Evolutionary conservation across 30 jellyfish, hydroid and myxozoan genomes (phyloP).

Genomic region (Pelagia noctiluca): DNA sequence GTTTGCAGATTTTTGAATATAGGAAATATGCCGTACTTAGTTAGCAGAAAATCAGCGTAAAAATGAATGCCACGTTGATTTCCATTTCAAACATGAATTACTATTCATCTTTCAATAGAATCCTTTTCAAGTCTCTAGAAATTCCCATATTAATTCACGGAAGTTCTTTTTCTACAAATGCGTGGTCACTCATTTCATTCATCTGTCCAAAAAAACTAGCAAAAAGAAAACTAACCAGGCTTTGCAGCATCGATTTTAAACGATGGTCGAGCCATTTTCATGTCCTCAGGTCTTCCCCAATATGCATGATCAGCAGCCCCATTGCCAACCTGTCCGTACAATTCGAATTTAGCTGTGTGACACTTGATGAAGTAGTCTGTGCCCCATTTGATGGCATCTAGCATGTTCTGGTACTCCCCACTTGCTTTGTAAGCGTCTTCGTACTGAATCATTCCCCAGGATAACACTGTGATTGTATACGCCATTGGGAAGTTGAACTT

Average conservation of each 20-base stretch:
- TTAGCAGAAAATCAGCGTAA: too few species aligned
- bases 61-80: too few species aligned
- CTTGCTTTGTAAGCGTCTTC: constrained; percentile 72
- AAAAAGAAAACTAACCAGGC: constrained; percentile 63
- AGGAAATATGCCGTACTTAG: too few species aligned
- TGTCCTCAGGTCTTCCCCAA: constrained; percentile 88
- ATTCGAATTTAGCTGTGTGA: constrained; percentile 71
- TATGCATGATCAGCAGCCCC: constrained; percentile 72
- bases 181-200: too few species aligned
- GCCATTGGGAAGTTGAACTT: constrained; percentile 88
- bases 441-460: constrained; percentile 84
- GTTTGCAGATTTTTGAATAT: too few species aligned
- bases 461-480: constrained; percentile 65
- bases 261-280: constrained; percentile 58
- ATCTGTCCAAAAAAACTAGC: too few species aligned
- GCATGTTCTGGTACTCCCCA: constrained; percentile 64
- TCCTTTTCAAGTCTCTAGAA: too few species aligned
- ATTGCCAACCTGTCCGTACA: constrained; percentile 83
- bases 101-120: too few species aligned
- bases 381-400: constrained; percentile 86
- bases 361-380: constrained; percentile 85
- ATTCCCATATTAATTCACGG: too few species aligned
- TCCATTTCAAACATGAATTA: too few species aligned
- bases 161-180: too few species aligned
- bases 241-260: constrained; percentile 33